Conservation (phyloP, 2,888 invertebrate genomes). For the Orthosia gracilis region DNA sequence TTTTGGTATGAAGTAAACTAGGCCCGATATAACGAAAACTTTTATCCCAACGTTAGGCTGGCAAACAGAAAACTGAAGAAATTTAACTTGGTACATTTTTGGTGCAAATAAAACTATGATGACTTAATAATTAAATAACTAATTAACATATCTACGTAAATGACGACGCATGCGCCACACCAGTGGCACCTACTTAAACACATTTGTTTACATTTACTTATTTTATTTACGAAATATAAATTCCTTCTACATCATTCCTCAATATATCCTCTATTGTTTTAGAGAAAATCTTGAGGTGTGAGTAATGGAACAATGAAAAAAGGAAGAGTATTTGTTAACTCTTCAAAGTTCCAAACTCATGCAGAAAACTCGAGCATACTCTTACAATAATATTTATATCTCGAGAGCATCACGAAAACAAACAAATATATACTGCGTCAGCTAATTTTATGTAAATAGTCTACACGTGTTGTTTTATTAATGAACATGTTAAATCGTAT, state of each 20-base stretch:
- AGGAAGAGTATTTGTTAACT: background rate
- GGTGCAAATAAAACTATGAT: background rate
- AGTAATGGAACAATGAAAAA: too few species aligned
- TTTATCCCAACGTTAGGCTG: too few species aligned
- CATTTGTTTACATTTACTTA: slow-evolving; percentile 18
- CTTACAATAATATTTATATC: background rate
- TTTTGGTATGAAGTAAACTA: too few species aligned
- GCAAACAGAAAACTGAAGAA: background rate
- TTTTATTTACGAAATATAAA: slow-evolving; percentile 6
- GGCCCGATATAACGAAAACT: too few species aligned
- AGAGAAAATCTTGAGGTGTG: too few species aligned
- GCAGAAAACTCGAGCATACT: background rate
- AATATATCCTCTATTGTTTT: background rate
- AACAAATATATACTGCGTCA: slow-evolving; percentile 31
- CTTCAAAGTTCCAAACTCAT: background rate
- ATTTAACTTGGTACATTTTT: background rate
- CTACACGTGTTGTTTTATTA: slow-evolving; percentile 58
- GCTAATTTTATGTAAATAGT: slow-evolving; percentile 54
- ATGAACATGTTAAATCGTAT: slow-evolving; percentile 14
- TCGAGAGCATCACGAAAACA: slow-evolving; percentile 13
- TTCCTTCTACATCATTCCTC: background rate
- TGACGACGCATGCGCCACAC: background rate
- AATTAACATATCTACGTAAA: slow-evolving; percentile 3
- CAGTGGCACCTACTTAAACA: slow-evolving; percentile 30
- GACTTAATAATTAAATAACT: slow-evolving; percentile 1